These are phyloP conservation scores for Sylvicola cinctus DNA, from an alignment of 2,888 invertebrate species.

Conservation along the genomic window DNA sequence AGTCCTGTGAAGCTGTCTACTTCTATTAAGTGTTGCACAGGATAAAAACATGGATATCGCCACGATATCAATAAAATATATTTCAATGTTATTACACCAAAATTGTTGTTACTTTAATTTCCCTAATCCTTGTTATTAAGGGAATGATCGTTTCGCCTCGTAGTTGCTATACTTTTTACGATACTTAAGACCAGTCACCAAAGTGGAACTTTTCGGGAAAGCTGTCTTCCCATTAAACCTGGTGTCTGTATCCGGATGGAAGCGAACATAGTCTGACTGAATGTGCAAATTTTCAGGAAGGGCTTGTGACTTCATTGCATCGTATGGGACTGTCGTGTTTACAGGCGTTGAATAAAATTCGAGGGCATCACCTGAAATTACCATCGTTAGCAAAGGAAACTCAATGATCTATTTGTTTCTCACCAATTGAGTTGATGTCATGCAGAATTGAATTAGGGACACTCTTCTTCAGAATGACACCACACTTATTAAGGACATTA, in stretches of 20 bases:
- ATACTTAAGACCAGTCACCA: constrained; percentile 64
- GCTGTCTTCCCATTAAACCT: constrained; percentile 59
- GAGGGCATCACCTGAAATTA: constrained; percentile 38
- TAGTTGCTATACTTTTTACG: constrained; percentile 63
- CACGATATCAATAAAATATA: no score
- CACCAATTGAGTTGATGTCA: constrained; percentile 49
- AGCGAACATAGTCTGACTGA: constrained; percentile 58
- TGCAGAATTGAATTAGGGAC: constrained; percentile 71
- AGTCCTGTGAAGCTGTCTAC: no score
- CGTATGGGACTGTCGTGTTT: constrained; percentile 47
- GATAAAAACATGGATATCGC: no score
- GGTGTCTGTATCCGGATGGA: constrained; percentile 60
- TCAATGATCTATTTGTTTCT: constrained; percentile 11
- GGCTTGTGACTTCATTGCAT: constrained; percentile 37
- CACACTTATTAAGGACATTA: constrained; percentile 46
- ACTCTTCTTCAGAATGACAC: constrained; percentile 46
- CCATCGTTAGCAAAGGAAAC: not conserved
- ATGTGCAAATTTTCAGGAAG: constrained; percentile 77
- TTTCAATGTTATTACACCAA: no score
- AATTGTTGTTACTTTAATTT: no score
- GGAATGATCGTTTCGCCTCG: constrained; percentile 40
- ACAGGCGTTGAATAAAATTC: constrained; percentile 55
- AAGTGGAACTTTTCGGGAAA: constrained; percentile 64
- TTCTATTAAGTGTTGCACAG: no score
- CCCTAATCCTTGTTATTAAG: constrained; percentile 17